phyloP scores from a whole-genome alignment of 2,113 vertebrate genomes.

The Ptychochromis oligacanthus region DNA sequence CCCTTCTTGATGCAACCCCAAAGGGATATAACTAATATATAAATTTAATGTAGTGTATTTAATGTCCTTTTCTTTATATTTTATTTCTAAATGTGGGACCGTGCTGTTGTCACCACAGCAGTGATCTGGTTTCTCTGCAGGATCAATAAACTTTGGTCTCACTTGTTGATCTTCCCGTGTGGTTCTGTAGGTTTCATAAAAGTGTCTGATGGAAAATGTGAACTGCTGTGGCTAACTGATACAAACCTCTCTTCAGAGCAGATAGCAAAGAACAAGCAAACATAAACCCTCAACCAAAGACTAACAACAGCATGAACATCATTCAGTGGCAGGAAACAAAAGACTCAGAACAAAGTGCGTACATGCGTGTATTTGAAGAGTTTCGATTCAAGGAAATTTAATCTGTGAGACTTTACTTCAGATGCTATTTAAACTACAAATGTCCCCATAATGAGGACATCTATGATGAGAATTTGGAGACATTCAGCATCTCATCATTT shows the following conservation, averaged over 20 bases:
- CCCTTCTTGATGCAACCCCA: too few relatives aligned
- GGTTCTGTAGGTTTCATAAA: not conserved
- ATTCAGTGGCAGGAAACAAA: not conserved
- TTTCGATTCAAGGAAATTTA: not conserved
- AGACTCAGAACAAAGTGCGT: not conserved
- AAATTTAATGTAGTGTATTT: rapidly evolving
- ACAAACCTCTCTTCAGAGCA: not conserved
- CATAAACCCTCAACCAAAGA: not conserved
- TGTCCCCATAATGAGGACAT: too few relatives aligned
- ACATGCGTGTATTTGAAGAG: not conserved
- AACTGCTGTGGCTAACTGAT: not conserved
- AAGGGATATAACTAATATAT: rapidly evolving
- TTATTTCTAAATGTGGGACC: not conserved
- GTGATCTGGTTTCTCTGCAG: rapidly evolving
- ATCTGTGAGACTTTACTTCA: too few relatives aligned
- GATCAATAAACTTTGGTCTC: not conserved
- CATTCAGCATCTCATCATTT: too few relatives aligned
- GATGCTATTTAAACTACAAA: too few relatives aligned
- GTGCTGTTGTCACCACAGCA: not conserved
- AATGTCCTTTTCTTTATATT: too few relatives aligned
- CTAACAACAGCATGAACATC: not conserved
- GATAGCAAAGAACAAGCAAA: not conserved
- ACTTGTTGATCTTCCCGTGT: not conserved
- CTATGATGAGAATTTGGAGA: too few relatives aligned
- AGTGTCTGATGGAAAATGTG: not conserved